Conservation (phyloP, 2,797 vertebrate species). For the Podarcis siculus region DNA sequence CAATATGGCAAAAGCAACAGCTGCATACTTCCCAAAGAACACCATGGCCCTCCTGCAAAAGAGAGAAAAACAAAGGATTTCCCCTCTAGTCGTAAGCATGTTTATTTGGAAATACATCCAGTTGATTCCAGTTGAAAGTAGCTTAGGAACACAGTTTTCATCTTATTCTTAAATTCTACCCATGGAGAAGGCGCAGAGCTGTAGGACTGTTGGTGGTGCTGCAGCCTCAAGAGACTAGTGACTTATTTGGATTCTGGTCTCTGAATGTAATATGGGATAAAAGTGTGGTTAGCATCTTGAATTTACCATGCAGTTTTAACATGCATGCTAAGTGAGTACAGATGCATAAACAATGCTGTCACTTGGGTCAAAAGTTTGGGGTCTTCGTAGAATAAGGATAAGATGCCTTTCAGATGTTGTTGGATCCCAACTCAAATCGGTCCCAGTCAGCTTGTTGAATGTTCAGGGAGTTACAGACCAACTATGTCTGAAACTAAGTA, state of each 20-base stretch:
- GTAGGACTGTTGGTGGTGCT: not conserved
- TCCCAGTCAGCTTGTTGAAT: too few relatives aligned
- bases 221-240: not conserved
- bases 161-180: not conserved
- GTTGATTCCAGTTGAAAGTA: not conserved
- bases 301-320: not conserved
- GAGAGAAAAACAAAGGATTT: slow-evolving; percentile 39
- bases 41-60: slow-evolving; percentile 76
- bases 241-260: not conserved
- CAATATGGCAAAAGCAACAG: slow-evolving; percentile 81
- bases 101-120: not conserved
- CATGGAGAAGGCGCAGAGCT: not conserved
- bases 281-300: not conserved
- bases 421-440: too few relatives aligned
- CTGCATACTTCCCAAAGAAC: slow-evolving; percentile 84
- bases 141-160: not conserved
- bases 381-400: not conserved
- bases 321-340: not conserved
- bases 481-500: too few relatives aligned
- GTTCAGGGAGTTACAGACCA: too few relatives aligned
- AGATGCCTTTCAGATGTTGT: too few relatives aligned
- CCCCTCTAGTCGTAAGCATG: not conserved
- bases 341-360: not conserved
- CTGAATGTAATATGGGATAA: not conserved
- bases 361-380: not conserved